A percentile compares a stretch with the other conserved stretches of the same genome.
Conservation (phyloP, 1,140 invertebrate genomes). For the Drosophila truncata region DNA sequence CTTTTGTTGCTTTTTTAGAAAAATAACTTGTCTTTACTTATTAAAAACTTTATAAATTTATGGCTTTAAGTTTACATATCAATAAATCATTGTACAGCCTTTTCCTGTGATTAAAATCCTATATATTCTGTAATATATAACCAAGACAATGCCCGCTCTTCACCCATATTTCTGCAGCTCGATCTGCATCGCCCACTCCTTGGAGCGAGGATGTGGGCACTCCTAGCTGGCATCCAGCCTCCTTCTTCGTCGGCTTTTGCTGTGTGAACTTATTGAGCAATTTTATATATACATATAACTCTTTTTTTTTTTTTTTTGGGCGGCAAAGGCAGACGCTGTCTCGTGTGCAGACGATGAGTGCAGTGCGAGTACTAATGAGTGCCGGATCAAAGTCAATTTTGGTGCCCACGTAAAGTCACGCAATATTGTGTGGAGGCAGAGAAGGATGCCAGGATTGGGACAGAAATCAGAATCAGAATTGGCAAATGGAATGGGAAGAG, state of each 20-base stretch:
- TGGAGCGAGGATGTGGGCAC: slow-evolving; percentile 43
- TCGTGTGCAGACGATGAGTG: slow-evolving; percentile 47
- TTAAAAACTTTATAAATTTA: no score
- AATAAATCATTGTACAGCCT: background rate
- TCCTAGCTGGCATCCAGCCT: slow-evolving; percentile 67
- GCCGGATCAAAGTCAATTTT: slow-evolving; percentile 72
- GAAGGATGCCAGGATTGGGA: slow-evolving; percentile 39
- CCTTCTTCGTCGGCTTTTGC: slow-evolving; percentile 22
- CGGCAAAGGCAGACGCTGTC: slow-evolving; percentile 9
- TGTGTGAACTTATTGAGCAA: slow-evolving; percentile 67
- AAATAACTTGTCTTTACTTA: background rate
- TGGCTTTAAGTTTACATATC: background rate
- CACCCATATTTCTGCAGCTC: slow-evolving; percentile 11
- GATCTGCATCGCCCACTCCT: slow-evolving; percentile 54
- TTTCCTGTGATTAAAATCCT: slow-evolving; percentile 2
- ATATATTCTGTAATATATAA: background rate
- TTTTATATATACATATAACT: slow-evolving; percentile 18
- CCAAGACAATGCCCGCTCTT: slow-evolving; percentile 29
- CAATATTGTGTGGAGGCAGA: slow-evolving; percentile 53
- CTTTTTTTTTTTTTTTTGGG: no score
- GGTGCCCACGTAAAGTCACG: slow-evolving; percentile 68
- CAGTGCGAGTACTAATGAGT: slow-evolving; percentile 76
- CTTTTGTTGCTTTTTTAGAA: background rate
- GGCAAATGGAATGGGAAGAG: slow-evolving; percentile 5
- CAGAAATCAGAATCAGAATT: slow-evolving; percentile 22